Evolutionary conservation across 1,140 invertebrate genomes (phyloP), one percentile per base, ranked within the genome.

Genomic region (Drosophila santomea): DNA sequence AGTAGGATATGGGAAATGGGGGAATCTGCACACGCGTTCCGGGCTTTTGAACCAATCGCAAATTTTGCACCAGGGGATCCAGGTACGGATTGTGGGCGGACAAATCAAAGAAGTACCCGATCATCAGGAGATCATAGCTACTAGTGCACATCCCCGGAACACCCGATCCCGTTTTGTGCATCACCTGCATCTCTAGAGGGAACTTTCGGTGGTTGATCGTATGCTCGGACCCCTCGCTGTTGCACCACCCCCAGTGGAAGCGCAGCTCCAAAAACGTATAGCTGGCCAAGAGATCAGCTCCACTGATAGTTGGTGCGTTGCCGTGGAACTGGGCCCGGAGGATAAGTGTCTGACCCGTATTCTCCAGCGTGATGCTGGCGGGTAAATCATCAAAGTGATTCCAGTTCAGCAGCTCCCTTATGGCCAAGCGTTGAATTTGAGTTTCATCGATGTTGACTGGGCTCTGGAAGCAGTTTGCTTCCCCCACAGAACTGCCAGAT

Each of bases 181-280:
- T 82, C 3, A 93, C 92, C 89, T 95, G 94, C 58, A 95, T 74
- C 73, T 95, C 94, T 79, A 95, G 91, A 1, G 94, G 92, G 78
- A 90, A 95, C 66, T 93, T 92, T 14, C 91, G 76, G 55, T 93
- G 92, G 59, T 95, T 92, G 0, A 95, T 66, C 15, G 93, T 94
- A 54, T 95, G 94, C 74, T 95, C 94, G 10, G 94, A 94, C 14
- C 94, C 94, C 63, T 94, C 93, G 32, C 93, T 91, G 50, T 94
- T 92, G 32, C 90, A 92, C 28, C 92, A 92, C 23, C 94, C 94
- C 94, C 94, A 95, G 17, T 93, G 93, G 51, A 95, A 94, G 15
- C 93, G 80, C 11, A 94, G 67, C 36, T 93, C 93, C 10, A 93
- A 81, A 36, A 95, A 93, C 14, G 93, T 91, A 51, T 94, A 94